Conservation (phyloP, 2,888 invertebrate species). For the Biston betularia region DNA sequence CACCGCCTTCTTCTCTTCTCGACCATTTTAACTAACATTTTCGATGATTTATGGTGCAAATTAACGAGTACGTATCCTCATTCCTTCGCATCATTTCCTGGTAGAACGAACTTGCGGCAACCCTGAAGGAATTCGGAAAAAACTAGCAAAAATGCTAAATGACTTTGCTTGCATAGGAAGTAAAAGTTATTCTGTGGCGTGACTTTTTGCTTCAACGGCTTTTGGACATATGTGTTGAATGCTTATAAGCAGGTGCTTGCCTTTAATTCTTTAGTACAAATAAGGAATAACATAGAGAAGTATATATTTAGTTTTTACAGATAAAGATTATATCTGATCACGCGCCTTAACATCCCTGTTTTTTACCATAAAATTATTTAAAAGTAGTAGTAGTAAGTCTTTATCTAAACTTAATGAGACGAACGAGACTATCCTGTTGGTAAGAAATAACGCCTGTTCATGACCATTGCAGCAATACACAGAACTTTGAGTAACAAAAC, state of each 20-base stretch:
- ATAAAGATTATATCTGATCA: no score
- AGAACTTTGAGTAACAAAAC: no score
- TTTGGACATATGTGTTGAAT: conserved; percentile 29
- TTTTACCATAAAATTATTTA: no score
- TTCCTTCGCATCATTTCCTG: conserved; percentile 84
- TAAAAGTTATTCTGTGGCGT: conserved; percentile 41
- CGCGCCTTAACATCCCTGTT: no score
- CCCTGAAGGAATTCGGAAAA: conserved; percentile 71
- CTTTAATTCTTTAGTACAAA: neutral
- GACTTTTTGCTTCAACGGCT: conserved; percentile 45
- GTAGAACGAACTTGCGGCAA: conserved; percentile 76
- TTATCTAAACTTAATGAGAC: no score
- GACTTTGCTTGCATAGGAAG: conserved; percentile 45
- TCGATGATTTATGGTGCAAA: conserved; percentile 86
- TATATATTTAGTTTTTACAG: no score
- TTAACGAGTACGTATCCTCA: conserved; percentile 86
- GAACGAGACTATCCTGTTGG: no score
- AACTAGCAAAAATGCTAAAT: conserved; percentile 65
- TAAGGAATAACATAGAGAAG: no score
- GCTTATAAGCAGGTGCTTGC: conserved; percentile 12
- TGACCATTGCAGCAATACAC: no score
- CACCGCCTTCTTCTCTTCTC: conserved; percentile 66
- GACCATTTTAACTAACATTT: conserved; percentile 67
- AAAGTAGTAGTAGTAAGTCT: no score
- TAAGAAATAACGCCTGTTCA: no score